phyloP scores from a whole-genome alignment of 2,888 invertebrate genomes.

The Lingula anatina region DNA sequence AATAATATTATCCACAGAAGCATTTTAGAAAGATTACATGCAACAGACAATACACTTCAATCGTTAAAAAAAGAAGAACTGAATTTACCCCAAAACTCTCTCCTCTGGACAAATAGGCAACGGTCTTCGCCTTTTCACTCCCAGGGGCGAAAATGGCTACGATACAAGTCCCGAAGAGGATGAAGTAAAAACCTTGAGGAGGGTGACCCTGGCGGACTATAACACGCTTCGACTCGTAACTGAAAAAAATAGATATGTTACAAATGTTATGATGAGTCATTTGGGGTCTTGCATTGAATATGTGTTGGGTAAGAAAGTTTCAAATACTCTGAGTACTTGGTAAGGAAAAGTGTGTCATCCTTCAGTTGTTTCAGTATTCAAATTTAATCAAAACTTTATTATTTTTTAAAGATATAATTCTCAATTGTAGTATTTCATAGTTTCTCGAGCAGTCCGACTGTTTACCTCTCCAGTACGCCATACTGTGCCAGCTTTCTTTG shows the following conservation, averaged over 20 bases:
- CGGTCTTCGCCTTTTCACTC: constrained; percentile 16
- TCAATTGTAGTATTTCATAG: no score
- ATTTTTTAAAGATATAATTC: no score
- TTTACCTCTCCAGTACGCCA: constrained; percentile 32
- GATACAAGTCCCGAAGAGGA: constrained; percentile 33
- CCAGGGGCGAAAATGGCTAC: constrained; percentile 15
- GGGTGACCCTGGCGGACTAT: constrained; percentile 28
- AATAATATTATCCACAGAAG: no score
- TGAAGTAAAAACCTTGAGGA: constrained; percentile 31
- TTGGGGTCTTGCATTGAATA: not conserved
- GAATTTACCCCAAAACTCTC: constrained; percentile 27
- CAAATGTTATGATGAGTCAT: not conserved
- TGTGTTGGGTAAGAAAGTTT: not conserved
- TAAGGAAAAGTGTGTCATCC: not conserved
- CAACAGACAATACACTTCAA: no score
- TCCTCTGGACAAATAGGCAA: constrained; percentile 18
- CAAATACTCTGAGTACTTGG: not conserved
- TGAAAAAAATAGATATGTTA: constrained; percentile 9
- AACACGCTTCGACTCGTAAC: constrained; percentile 26
- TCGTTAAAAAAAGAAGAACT: no score
- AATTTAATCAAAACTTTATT: no score
- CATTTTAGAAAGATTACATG: no score
- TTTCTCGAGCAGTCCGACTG: no score
- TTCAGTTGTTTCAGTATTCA: no score
- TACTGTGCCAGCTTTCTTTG: constrained; percentile 31